Evolutionary conservation across 1,140 invertebrate species (phyloP).

Genomic region (Aplysia californica): DNA sequence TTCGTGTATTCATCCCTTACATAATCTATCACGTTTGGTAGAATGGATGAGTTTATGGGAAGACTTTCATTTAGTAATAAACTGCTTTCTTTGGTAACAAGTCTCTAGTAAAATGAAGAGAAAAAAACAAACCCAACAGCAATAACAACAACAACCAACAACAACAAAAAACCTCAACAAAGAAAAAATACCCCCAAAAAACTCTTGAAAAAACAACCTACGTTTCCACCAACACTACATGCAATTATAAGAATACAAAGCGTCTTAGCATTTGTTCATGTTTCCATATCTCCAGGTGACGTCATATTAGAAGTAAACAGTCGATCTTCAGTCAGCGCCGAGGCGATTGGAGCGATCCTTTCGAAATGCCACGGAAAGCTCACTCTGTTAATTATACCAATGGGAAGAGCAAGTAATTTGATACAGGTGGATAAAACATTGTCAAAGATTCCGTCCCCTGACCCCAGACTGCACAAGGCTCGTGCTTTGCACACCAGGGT

Average conservation of each 20-base stretch:
- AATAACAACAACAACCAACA: too few species aligned
- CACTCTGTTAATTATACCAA: slow-evolving; percentile 49
- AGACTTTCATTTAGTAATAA: too few species aligned
- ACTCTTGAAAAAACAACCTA: too few species aligned
- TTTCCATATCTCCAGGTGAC: slow-evolving; percentile 49
- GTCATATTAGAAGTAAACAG: slow-evolving; percentile 60
- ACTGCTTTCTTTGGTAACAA: background rate
- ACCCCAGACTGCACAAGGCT: slow-evolving; percentile 47
- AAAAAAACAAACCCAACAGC: background rate
- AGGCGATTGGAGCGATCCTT: slow-evolving; percentile 44
- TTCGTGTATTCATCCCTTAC: too few species aligned
- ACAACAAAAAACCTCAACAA: too few species aligned
- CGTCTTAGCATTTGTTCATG: background rate
- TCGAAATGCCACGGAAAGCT: slow-evolving; percentile 40
- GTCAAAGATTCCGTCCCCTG: slow-evolving; percentile 6
- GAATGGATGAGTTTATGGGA: too few species aligned
- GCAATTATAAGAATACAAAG: background rate
- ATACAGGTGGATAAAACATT: slow-evolving; percentile 34
- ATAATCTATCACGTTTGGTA: too few species aligned
- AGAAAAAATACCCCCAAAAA: too few species aligned
- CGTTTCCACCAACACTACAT: background rate
- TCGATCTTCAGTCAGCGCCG: slow-evolving; percentile 31
- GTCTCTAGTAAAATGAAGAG: background rate
- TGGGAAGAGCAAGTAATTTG: slow-evolving; percentile 39
- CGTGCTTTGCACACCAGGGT: slow-evolving; percentile 60